Evolutionary conservation across 2,888 invertebrate species (phyloP).

Genomic region (Dermolepida albohirtum): DNA sequence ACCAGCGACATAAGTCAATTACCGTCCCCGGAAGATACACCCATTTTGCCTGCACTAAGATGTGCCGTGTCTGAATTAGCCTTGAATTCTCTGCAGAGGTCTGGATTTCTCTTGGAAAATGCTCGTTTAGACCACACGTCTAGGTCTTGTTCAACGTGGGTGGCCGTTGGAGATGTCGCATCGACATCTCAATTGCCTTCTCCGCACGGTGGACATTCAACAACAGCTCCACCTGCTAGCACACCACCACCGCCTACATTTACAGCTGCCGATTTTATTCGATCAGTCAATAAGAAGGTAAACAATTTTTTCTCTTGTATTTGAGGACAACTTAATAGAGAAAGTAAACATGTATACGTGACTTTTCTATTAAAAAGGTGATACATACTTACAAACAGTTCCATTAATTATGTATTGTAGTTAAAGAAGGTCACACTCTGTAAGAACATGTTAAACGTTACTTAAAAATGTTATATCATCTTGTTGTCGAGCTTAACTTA

Average conservation of each 20-base stretch:
- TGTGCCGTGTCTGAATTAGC: slow-evolving; percentile 71
- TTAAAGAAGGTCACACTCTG: no score
- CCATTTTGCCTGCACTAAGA: slow-evolving; percentile 59
- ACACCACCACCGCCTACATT: slow-evolving; percentile 68
- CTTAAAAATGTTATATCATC: no score
- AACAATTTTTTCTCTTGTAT: slow-evolving; percentile 6
- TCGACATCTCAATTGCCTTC: slow-evolving; percentile 86
- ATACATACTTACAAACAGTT: no score
- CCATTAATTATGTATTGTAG: no score
- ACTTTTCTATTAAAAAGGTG: no score
- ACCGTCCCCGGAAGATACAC: slow-evolving; percentile 67
- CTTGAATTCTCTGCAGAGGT: slow-evolving; percentile 70
- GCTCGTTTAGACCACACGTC: slow-evolving; percentile 69
- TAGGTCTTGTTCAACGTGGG: slow-evolving; percentile 88
- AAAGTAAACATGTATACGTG: no score
- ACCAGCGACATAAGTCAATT: slow-evolving; percentile 80
- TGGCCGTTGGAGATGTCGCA: slow-evolving; percentile 81
- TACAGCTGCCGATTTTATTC: slow-evolving; percentile 75
- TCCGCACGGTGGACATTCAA: slow-evolving; percentile 75
- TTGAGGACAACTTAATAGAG: no score
- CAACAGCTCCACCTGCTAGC: slow-evolving; percentile 48
- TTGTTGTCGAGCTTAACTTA: no score
- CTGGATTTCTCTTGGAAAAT: slow-evolving; percentile 69
- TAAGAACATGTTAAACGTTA: no score
- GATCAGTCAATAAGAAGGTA: slow-evolving; percentile 85